A percentile compares a stretch with the other conserved stretches of the same genome.
These are phyloP conservation scores for Leptobrachium leishanense DNA, from an alignment of 2,113 vertebrate genomes.

Conservation along the genomic window DNA sequence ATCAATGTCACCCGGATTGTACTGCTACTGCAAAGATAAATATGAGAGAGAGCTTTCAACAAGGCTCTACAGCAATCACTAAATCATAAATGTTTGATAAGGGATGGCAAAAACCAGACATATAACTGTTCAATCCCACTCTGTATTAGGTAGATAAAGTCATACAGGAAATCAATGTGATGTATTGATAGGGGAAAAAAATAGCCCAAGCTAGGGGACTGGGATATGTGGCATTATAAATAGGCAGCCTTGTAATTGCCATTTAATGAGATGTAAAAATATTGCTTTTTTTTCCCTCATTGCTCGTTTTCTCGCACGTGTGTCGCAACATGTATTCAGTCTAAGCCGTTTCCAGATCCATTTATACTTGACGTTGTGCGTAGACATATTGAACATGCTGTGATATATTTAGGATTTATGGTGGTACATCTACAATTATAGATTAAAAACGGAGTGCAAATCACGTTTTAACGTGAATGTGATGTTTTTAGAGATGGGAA, in stretches of 20 bases:
- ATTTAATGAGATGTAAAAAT: slow-evolving; percentile 49
- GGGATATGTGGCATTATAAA: slow-evolving; percentile 64
- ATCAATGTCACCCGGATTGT: slow-evolving; percentile 58
- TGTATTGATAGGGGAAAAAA: slow-evolving; percentile 78
- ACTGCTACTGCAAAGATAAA: slow-evolving; percentile 68
- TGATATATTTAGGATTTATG: too few relatives aligned
- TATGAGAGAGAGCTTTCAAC: slow-evolving; percentile 74
- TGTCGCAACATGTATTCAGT: too few relatives aligned
- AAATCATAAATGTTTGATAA: slow-evolving; percentile 83
- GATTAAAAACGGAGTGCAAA: too few relatives aligned
- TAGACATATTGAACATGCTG: too few relatives aligned
- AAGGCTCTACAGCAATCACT: slow-evolving; percentile 64
- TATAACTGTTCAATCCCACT: slow-evolving; percentile 75
- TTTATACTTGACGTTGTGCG: too few relatives aligned
- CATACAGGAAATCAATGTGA: slow-evolving; percentile 89
- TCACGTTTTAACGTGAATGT: too few relatives aligned
- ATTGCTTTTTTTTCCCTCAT: too few relatives aligned
- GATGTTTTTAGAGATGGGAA: too few relatives aligned
- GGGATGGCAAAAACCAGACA: slow-evolving; percentile 74
- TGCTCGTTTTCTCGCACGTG: too few relatives aligned
- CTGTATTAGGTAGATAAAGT: slow-evolving; percentile 90
- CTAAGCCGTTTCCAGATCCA: too few relatives aligned
- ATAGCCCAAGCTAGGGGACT: slow-evolving; percentile 65
- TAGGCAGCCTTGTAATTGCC: slow-evolving; percentile 59
- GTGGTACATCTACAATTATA: too few relatives aligned